Evolutionary conservation across 1,140 invertebrate genomes (phyloP).

Genomic region (Catajapyx aquilonaris): DNA sequence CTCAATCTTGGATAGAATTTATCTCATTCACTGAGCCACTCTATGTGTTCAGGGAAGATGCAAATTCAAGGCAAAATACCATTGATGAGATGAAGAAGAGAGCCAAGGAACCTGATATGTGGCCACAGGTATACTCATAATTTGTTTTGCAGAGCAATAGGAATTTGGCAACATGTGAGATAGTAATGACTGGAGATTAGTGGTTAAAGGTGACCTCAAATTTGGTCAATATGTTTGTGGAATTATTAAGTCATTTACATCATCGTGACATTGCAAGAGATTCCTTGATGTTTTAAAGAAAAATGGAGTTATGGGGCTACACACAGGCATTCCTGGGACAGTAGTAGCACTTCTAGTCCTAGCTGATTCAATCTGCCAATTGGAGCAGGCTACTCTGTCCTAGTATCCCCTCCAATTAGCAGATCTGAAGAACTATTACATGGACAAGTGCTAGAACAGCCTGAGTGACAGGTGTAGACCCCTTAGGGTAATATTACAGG

Average conservation of each 20-base stretch:
- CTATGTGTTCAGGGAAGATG: slow-evolving; percentile 79
- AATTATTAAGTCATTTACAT: not conserved
- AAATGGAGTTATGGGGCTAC: too few relatives aligned
- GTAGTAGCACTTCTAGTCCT: too few relatives aligned
- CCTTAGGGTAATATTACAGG: too few relatives aligned
- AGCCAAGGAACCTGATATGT: slow-evolving; percentile 58
- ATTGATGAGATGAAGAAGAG: slow-evolving; percentile 74
- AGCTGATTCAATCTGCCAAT: too few relatives aligned
- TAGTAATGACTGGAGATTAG: too few relatives aligned
- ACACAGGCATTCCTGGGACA: too few relatives aligned
- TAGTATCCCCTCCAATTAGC: too few relatives aligned
- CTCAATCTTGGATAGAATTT: slow-evolving; percentile 46
- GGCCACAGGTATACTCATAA: slow-evolving; percentile 50
- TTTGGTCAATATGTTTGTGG: not conserved
- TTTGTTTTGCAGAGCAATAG: not conserved
- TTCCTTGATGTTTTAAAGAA: too few relatives aligned
- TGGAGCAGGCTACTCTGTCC: too few relatives aligned
- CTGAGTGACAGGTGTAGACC: too few relatives aligned
- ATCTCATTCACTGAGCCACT: slow-evolving; percentile 88
- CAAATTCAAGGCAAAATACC: slow-evolving; percentile 72
- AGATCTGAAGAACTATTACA: too few relatives aligned
- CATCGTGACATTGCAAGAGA: not conserved
- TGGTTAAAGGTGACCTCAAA: not conserved
- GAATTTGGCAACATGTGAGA: not conserved
- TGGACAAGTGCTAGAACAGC: too few relatives aligned